Conservation (phyloP, 2,888 invertebrate species). For the Rapana venosa region DNA sequence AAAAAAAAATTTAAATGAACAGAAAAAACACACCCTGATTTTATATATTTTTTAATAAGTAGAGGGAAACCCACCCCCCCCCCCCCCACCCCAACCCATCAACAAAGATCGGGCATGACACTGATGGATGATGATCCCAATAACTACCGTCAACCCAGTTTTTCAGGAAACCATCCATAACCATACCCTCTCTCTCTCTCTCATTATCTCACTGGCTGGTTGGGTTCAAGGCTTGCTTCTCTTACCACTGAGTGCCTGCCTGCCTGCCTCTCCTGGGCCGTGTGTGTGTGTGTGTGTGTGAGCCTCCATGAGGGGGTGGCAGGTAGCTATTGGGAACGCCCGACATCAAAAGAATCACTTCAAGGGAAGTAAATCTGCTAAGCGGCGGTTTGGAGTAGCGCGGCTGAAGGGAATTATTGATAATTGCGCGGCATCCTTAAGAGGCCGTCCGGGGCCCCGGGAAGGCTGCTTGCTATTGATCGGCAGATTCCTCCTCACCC, state of each 20-base stretch:
- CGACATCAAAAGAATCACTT: neutral
- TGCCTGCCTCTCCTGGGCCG: neutral
- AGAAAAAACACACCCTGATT: too few relatives aligned
- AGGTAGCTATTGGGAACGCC: neutral
- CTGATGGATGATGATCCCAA: too few relatives aligned
- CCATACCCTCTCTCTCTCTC: neutral
- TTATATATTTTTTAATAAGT: too few relatives aligned
- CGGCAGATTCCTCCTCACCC: too few relatives aligned
- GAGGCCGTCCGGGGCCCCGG: neutral
- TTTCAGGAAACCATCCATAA: neutral
- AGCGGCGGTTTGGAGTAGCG: neutral
- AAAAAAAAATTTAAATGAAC: too few relatives aligned
- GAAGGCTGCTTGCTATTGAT: neutral
- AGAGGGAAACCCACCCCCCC: too few relatives aligned
- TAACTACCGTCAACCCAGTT: neutral
- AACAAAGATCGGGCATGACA: neutral
- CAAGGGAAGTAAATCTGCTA: neutral
- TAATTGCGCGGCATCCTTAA: neutral
- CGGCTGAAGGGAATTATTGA: constrained; percentile 6
- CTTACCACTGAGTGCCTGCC: too few relatives aligned
- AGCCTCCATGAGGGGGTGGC: neutral
- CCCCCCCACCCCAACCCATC: too few relatives aligned
- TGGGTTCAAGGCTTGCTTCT: too few relatives aligned
- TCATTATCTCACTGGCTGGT: neutral
- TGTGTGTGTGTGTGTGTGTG: neutral